These are phyloP conservation scores for Oncorhynchus masou DNA, from an alignment of 2,113 vertebrate species.

Conservation along the genomic window DNA sequence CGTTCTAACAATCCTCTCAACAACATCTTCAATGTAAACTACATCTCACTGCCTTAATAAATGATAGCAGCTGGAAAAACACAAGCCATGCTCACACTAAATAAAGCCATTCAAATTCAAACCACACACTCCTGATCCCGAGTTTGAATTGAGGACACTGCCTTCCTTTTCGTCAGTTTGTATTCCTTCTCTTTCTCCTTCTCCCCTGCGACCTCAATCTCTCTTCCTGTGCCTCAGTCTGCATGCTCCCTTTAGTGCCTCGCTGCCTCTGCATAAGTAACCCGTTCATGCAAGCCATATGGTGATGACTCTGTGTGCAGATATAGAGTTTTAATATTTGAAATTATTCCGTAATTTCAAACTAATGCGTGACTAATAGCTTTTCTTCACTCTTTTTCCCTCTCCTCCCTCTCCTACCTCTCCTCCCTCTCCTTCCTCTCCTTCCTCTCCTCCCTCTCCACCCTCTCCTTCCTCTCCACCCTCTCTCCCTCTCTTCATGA, in stretches of 20 bases:
- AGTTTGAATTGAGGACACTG: not conserved
- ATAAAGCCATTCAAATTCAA: too few relatives aligned
- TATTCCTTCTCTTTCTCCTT: not conserved
- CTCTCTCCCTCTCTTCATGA: slow-evolving; percentile 37
- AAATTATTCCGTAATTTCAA: slow-evolving; percentile 72
- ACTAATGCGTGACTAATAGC: slow-evolving; percentile 73
- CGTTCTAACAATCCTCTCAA: not conserved
- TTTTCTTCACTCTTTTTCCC: slow-evolving; percentile 40
- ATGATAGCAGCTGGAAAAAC: too few relatives aligned
- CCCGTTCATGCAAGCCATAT: slow-evolving; percentile 46
- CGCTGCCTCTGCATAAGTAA: not conserved
- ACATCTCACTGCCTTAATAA: not conserved
- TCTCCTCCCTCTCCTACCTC: not conserved
- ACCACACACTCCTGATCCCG: too few relatives aligned
- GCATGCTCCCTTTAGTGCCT: not conserved
- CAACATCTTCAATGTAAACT: not conserved
- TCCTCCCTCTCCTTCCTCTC: not conserved
- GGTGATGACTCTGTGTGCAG: slow-evolving; percentile 60
- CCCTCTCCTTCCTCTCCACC: not conserved
- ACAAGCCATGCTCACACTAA: too few relatives aligned
- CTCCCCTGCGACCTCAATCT: not conserved
- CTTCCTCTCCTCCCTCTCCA: not conserved
- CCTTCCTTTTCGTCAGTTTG: not conserved
- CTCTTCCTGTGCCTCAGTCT: not conserved
- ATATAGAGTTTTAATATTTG: slow-evolving; percentile 69